Percentiles rank a stretch among this genome's conserved stretches.
Conservation (phyloP, 2,888 invertebrate genomes). For the Nomada fucata region DNA sequence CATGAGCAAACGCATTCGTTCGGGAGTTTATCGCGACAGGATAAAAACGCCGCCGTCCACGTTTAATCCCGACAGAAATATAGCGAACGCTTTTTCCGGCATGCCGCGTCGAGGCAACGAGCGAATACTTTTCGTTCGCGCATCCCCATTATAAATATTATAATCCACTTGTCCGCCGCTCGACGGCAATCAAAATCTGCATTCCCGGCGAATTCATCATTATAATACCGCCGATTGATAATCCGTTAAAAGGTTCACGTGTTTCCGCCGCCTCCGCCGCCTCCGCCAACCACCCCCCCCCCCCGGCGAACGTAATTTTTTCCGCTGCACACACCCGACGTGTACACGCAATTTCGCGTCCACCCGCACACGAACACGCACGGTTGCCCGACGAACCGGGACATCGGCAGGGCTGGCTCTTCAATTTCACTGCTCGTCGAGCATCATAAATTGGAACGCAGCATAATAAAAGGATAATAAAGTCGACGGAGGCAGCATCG, state of each 20-base stretch:
- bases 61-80: slow-evolving; percentile 23
- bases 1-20: slow-evolving; percentile 28
- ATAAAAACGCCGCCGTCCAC: slow-evolving; percentile 6
- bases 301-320: slow-evolving; percentile 38
- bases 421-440: slow-evolving; percentile 32
- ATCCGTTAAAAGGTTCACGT: slow-evolving; percentile 48
- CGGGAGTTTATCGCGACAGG: slow-evolving; percentile 1
- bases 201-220: slow-evolving; percentile 55
- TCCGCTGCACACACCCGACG: background rate
- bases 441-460: slow-evolving; percentile 54
- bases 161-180: slow-evolving; percentile 57
- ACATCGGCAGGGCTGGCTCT: slow-evolving; percentile 17
- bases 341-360: background rate
- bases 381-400: background rate
- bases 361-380: background rate
- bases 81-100: slow-evolving; percentile 18
- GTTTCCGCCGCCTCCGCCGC: background rate
- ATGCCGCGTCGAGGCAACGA: background rate
- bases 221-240: slow-evolving; percentile 58
- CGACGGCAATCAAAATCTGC: slow-evolving; percentile 55
- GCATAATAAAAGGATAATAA: slow-evolving; percentile 61
- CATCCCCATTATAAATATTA: slow-evolving; percentile 43
- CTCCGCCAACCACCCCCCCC: no score
- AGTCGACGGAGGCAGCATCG: slow-evolving; percentile 38
- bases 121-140: slow-evolving; percentile 41